These are phyloP conservation scores for Caenorhabditis briggsae DNA, from an alignment of 1,140 invertebrate genomes.

Conservation along the genomic window DNA sequence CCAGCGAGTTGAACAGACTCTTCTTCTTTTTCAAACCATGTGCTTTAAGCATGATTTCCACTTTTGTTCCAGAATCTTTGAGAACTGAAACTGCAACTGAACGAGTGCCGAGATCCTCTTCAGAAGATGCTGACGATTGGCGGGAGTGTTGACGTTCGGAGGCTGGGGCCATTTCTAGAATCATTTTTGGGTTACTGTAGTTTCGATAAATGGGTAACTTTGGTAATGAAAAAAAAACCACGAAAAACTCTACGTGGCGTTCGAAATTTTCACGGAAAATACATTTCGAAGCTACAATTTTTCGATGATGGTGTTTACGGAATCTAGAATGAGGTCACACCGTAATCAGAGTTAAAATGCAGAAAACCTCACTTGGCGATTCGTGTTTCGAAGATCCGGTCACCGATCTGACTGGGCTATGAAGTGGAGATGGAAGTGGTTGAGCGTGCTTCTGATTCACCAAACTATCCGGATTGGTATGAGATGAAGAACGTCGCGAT, in stretches of 20 bases:
- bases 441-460: slow-evolving; percentile 44
- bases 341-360: background rate
- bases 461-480: slow-evolving; percentile 41
- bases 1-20: slow-evolving; percentile 59
- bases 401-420: background rate
- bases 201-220: background rate
- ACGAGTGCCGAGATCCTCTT: slow-evolving; percentile 52
- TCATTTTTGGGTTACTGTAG: background rate
- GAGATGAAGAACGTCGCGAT: slow-evolving; percentile 25
- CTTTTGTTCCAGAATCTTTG: slow-evolving; percentile 65
- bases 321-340: background rate
- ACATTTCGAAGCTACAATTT: no score
- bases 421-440: slow-evolving; percentile 54
- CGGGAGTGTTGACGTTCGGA: slow-evolving; percentile 4
- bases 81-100: slow-evolving; percentile 61
- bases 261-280: no score
- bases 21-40: slow-evolving; percentile 66
- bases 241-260: background rate
- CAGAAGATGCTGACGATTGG: slow-evolving; percentile 45
- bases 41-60: slow-evolving; percentile 66
- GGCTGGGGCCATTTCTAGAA: slow-evolving; percentile 41
- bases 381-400: slow-evolving; percentile 17
- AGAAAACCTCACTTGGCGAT: slow-evolving; percentile 3
- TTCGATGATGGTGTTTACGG: no score
- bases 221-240: background rate